Base-by-base conservation (phyloP, 2,797 vertebrate genomes). In the Heterohyrax brucei region DNA sequence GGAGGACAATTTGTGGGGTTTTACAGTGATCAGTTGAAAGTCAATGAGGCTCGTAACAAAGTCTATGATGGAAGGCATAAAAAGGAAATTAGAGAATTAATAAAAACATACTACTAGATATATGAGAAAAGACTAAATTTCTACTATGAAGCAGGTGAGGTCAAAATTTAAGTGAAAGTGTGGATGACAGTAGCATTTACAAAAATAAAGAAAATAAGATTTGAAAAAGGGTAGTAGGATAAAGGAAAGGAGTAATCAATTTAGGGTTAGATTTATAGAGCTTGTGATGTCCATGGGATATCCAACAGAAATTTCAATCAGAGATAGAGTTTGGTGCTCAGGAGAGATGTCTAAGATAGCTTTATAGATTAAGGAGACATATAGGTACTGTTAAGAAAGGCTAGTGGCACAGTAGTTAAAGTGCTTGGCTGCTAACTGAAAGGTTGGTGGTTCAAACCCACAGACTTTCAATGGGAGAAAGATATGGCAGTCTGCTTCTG, bases 51-150 rank as follows among this genome's bases (percentile, higher is more conserved):
- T 44, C 28, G 86, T 90, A 93, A 28, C 44, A 56, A 92, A 87
- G 75, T 7, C 28, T 64, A 6, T 64, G 33, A n/a, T 24, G 88
- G 78, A 94, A 88, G 66, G 28, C 5, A 73, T 77, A 13, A 76
- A 96, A 85, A 89, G 46, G 77, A 86, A 87, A 78, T 73, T 22
- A 87, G 59, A 87, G 33, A 70, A 30, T 79, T 83, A 66, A 78
- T 30, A 91, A 79, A 39, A 2, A 22, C 7, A 10, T 24, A 50
- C 30, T 13, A 70, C 30, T 13, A 70, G 28, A 70, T 59, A 30
- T 24, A 64, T 26, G 12, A 24, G 19, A 93, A 44, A 81, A 81
- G 16, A 73, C 13, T 33, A 24, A 56, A 8, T 73, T 4, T 18
- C 48, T 87, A 22, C 50, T 86, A 70, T 79, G 9, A 84, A 56